These are phyloP conservation scores for Notarius lentiginosus DNA, from an alignment of 2,113 vertebrate genomes.

Conservation along the genomic window DNA sequence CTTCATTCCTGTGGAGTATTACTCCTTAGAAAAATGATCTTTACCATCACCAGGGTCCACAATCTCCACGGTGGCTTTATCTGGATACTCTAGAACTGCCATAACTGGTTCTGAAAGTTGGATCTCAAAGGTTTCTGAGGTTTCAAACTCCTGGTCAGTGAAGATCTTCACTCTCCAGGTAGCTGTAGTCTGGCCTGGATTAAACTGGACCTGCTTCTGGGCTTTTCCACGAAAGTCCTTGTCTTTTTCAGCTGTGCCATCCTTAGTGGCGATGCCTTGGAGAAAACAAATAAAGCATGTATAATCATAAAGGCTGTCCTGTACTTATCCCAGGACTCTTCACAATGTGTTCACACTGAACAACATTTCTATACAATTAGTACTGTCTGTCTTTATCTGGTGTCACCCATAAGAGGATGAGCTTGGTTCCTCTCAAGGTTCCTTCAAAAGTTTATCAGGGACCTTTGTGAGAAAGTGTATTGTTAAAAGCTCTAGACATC, in stretches of 20 bases:
- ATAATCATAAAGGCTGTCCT: background rate
- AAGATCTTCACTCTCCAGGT: conserved; percentile 82
- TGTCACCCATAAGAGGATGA: background rate
- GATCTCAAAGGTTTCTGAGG: conserved; percentile 84
- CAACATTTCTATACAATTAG: background rate
- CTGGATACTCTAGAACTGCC: conserved; percentile 80
- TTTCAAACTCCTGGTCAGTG: conserved; percentile 80
- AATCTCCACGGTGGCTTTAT: conserved; percentile 76
- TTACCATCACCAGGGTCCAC: conserved; percentile 84
- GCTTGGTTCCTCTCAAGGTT: background rate
- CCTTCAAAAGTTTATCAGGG: background rate
- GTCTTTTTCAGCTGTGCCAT: conserved; percentile 79
- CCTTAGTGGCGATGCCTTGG: conserved; percentile 79
- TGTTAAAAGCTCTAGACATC: background rate
- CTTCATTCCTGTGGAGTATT: background rate
- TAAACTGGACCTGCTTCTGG: conserved; percentile 83
- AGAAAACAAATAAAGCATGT: background rate
- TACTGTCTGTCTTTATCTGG: background rate
- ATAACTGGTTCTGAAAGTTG: conserved; percentile 80
- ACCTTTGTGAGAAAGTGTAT: background rate
- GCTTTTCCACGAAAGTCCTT: conserved; percentile 82
- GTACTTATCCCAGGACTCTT: background rate
- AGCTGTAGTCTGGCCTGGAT: conserved; percentile 79
- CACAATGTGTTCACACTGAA: background rate
- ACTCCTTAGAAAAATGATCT: background rate